phyloP scores from a whole-genome alignment of 2,888 invertebrate species.

The Trisateles emortualis region DNA sequence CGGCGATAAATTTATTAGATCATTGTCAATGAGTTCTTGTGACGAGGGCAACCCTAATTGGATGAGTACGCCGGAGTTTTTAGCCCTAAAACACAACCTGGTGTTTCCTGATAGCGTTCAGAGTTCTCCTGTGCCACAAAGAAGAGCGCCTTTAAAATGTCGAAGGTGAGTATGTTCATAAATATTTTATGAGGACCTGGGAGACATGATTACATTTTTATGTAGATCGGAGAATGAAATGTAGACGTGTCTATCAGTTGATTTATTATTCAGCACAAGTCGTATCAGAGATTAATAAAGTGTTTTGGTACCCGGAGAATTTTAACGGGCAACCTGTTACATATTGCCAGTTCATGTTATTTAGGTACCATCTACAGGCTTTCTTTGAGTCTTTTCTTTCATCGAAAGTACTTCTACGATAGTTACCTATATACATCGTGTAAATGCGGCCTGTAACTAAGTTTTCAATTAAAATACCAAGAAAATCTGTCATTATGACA shows the following conservation, averaged over 20 bases:
- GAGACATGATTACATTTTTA: not conserved
- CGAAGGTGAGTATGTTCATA: constrained; percentile 74
- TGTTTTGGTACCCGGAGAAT: not conserved
- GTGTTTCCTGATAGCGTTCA: constrained; percentile 93
- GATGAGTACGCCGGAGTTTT: constrained; percentile 93
- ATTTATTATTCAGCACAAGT: not conserved
- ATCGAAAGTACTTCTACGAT: too few species aligned
- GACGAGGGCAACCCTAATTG: constrained; percentile 92
- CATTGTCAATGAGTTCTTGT: constrained; percentile 89
- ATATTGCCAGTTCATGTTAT: too few species aligned
- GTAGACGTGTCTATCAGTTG: not conserved
- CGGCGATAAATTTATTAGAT: constrained; percentile 86
- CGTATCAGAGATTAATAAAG: not conserved
- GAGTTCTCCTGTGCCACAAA: constrained; percentile 91
- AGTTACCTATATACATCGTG: too few species aligned
- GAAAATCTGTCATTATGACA: too few species aligned
- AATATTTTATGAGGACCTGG: constrained; percentile 1
- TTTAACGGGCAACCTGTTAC: not conserved
- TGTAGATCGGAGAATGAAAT: not conserved
- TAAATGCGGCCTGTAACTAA: too few species aligned
- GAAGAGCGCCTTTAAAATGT: constrained; percentile 88
- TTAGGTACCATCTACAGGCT: too few species aligned
- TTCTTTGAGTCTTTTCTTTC: too few species aligned
- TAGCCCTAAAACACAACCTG: constrained; percentile 93
- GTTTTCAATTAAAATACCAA: too few species aligned